A percentile compares a stretch with the other conserved stretches of the same genome.
Evolutionary conservation across 1,140 invertebrate genomes (phyloP).

Genomic region (Hylaeus anthracinus): DNA sequence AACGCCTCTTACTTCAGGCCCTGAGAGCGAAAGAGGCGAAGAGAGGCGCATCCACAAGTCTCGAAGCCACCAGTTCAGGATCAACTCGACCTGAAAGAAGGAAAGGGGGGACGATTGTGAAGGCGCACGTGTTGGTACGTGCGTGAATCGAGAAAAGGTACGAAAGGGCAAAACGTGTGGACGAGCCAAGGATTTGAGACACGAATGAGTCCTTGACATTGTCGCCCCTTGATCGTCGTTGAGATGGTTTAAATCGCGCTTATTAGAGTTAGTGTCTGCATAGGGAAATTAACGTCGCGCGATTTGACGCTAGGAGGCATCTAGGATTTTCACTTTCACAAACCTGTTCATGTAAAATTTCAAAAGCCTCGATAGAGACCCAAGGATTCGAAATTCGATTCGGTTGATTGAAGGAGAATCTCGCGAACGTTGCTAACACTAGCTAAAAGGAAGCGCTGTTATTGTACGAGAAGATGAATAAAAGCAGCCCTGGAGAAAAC

Average conservation of each 20-base stretch:
- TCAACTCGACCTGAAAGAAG: not conserved
- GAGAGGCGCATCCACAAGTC: slow-evolving; percentile 28
- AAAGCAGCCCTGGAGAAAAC: not conserved
- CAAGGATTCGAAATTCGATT: too few relatives aligned
- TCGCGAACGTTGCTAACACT: not conserved
- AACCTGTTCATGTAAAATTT: too few relatives aligned
- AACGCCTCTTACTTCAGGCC: slow-evolving; percentile 58
- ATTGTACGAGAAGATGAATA: not conserved
- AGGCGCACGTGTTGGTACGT: slow-evolving; percentile 10
- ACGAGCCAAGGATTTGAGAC: slow-evolving; percentile 47
- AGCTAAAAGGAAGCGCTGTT: not conserved
- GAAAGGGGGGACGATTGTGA: slow-evolving; percentile 31
- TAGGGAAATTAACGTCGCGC: too few relatives aligned
- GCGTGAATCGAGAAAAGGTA: slow-evolving; percentile 31
- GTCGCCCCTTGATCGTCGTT: not conserved
- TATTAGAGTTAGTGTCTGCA: too few relatives aligned
- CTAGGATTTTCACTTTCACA: too few relatives aligned
- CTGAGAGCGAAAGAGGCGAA: slow-evolving; percentile 26
- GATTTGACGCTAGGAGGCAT: too few relatives aligned
- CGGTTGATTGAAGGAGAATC: too few relatives aligned
- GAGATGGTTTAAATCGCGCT: too few relatives aligned
- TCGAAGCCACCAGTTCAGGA: slow-evolving; percentile 30
- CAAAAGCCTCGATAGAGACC: too few relatives aligned
- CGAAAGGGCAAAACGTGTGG: slow-evolving; percentile 48
- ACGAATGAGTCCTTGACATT: not conserved